Evolutionary conservation across 2,888 invertebrate species (phyloP).

Genomic region (Drosophila antonietae): DNA sequence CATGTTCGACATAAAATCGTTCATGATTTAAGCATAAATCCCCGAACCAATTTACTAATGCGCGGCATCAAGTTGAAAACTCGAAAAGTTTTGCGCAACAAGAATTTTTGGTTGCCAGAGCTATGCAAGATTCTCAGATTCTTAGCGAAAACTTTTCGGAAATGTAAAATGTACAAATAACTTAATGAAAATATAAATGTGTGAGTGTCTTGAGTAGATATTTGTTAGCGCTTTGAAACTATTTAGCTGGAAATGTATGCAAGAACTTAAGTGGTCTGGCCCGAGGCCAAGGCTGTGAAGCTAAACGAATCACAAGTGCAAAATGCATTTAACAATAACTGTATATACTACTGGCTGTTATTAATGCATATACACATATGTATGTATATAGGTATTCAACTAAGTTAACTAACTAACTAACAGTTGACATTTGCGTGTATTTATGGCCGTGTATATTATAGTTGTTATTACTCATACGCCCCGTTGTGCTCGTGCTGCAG

Average conservation of each 20-base stretch:
- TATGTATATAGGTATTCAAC: slow-evolving; percentile 15
- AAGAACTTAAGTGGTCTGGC: not conserved
- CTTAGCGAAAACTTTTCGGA: slow-evolving; percentile 4
- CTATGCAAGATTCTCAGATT: slow-evolving; percentile 6
- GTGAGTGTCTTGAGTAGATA: not conserved
- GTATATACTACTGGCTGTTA: not conserved
- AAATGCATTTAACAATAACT: slow-evolving; percentile 12
- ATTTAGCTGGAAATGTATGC: not conserved
- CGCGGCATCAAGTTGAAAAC: not conserved
- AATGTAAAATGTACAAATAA: not conserved
- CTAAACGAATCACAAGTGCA: slow-evolving; percentile 23
- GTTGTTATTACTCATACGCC: slow-evolving; percentile 53
- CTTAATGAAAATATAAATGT: not conserved
- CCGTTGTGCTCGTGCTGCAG: slow-evolving; percentile 41
- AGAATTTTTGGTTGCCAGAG: slow-evolving; percentile 13
- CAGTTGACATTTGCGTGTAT: slow-evolving; percentile 26
- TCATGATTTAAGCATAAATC: slow-evolving; percentile 11
- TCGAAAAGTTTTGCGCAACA: slow-evolving; percentile 1
- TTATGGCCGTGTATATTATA: slow-evolving; percentile 14
- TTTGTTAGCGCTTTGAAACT: slow-evolving; percentile 8
- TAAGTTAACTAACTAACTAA: slow-evolving; percentile 2
- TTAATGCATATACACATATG: slow-evolving; percentile 21
- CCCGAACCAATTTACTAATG: slow-evolving; percentile 15
- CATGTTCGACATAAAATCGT: slow-evolving; percentile 15
- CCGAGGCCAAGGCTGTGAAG: slow-evolving; percentile 19